Evolutionary conservation across 2,797 vertebrate species (phyloP).

Genomic region (Myotis vivesi): DNA sequence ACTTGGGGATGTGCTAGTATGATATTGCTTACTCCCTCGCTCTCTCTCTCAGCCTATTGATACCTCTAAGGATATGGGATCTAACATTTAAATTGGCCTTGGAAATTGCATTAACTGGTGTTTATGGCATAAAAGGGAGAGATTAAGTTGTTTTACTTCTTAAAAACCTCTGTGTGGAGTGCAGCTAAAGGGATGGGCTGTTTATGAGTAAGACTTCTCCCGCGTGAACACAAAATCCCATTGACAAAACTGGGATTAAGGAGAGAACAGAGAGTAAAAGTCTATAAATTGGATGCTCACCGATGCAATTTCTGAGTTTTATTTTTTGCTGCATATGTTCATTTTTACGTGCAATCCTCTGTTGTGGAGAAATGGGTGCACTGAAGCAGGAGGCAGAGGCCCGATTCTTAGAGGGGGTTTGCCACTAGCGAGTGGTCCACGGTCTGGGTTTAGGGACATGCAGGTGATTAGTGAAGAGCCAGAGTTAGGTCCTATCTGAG

Average conservation of each 20-base stretch:
- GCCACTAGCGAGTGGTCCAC: neutral
- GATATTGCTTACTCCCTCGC: no score
- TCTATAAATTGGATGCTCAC: neutral
- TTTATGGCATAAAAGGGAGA: neutral
- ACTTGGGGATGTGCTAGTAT: neutral
- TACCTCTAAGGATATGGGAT: neutral
- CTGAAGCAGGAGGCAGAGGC: neutral
- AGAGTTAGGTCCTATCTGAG: neutral
- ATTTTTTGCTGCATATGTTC: neutral
- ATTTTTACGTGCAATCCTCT: neutral
- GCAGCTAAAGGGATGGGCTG: neutral
- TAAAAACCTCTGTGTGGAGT: neutral
- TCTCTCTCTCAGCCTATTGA: neutral
- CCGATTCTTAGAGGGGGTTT: neutral
- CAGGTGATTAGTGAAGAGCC: neutral
- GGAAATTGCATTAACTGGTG: neutral
- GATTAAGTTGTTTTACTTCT: neutral
- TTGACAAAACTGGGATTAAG: neutral
- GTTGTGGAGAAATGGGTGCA: neutral
- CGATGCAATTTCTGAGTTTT: neutral
- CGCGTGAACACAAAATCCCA: neutral
- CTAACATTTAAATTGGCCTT: neutral
- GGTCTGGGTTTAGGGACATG: neutral
- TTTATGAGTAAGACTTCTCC: neutral
- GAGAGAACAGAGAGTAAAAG: neutral